Evolutionary conservation across 1,140 invertebrate species (phyloP), one percentile per base, ranked within the genome.

Genomic region (Lepidurus couesii): DNA sequence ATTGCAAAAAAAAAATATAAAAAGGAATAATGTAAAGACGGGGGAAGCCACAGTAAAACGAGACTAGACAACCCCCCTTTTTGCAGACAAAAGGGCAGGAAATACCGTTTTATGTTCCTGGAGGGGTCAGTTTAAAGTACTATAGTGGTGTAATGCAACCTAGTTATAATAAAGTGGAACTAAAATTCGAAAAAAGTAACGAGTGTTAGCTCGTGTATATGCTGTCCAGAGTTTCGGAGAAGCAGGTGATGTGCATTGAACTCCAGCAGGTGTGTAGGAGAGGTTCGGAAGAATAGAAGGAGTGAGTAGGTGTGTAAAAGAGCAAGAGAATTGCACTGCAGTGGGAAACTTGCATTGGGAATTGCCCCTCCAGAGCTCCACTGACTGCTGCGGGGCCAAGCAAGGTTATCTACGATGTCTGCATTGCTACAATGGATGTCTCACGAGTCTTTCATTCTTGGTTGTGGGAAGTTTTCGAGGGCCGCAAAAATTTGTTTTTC

Each of bases 361-460:
- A 65, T n/a, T 34, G 34, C 34, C 34, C 34, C 34, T 34, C 34
- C 34, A 34, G 34, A 34, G 34, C 3, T 34, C 34, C 34, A 3
- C 34, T 34, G 4, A 34, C 34, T 34, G 34, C 4, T 34, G 34
- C 4, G 45, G 47, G 21, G 53, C 53, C 16, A 9, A 10, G 9
- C 16, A 65, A 65, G 21, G 34, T 34, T 34, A 65, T 7, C 45
- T 47, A 10, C 45, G 16, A 13, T 65, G 16, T n/a, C 53, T 65
- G 53, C 53, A 65, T 13, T 65, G 53, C 53, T 65, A 65, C 53
- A 65, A 65, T 65, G 7, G 53, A 65, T 65, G 53, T 65, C 21
- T 65, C 53, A n/a, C 53, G 4, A 65, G 45, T 47, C 53, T 21
- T n/a, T n/a, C 16, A 7, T 65, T 65, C 53, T 65, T 65, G 16